Evolutionary conservation across 2,888 invertebrate genomes (phyloP).

Genomic region (Junonia oenone): DNA sequence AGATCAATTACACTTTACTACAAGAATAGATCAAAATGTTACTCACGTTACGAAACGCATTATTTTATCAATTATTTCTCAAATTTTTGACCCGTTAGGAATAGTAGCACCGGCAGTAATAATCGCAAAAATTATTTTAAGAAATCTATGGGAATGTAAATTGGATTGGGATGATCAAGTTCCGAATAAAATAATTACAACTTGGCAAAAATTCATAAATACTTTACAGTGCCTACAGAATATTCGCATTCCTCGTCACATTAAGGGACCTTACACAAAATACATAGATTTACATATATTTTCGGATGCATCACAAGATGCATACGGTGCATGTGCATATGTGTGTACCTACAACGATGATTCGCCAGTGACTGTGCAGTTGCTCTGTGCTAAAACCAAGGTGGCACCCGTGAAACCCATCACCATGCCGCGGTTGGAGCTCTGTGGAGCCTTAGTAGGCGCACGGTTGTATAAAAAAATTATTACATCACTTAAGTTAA

Average conservation of each 20-base stretch:
- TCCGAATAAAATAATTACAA: background rate
- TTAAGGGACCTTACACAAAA: background rate
- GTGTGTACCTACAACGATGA: background rate
- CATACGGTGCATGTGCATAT: background rate
- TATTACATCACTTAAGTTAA: background rate
- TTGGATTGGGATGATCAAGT: background rate
- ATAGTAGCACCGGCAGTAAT: background rate
- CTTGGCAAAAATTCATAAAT: background rate
- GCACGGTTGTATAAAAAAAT: conserved; percentile 27
- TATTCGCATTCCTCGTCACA: background rate
- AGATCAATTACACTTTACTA: background rate
- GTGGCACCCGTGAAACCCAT: conserved; percentile 32
- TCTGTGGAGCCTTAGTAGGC: conserved; percentile 32
- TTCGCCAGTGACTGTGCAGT: background rate
- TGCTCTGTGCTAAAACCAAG: conserved; percentile 27
- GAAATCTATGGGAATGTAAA: background rate
- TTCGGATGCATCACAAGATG: background rate
- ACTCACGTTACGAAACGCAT: background rate
- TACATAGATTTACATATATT: background rate
- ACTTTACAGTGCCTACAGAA: background rate
- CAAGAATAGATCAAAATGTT: background rate
- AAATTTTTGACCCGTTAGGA: background rate
- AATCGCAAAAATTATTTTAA: background rate
- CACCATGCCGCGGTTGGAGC: conserved; percentile 33
- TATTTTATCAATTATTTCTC: background rate